A percentile compares a stretch with the other conserved stretches of the same genome.
Evolutionary conservation across 1,140 invertebrate species (phyloP).

Genomic region (Drosophila baimaii): DNA sequence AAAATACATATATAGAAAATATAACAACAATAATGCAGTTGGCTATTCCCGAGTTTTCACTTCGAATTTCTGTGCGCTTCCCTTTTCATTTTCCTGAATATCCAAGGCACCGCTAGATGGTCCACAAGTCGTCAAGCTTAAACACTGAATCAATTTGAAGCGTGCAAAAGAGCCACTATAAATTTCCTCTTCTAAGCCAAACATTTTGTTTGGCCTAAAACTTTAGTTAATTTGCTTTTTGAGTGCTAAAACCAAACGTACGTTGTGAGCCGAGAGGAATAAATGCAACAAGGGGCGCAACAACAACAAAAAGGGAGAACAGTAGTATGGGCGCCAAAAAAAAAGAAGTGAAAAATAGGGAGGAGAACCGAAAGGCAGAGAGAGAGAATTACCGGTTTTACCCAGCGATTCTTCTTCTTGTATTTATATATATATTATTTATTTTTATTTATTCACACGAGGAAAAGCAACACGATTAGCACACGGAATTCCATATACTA

Average conservation of each 20-base stretch:
- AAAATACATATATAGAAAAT: slow-evolving; percentile 1
- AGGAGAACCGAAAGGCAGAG: slow-evolving; percentile 12
- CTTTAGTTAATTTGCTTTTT: slow-evolving; percentile 18
- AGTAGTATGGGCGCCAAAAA: slow-evolving; percentile 50
- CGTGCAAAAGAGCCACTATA: background rate
- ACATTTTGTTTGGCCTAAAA: background rate
- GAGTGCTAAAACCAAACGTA: slow-evolving; percentile 42
- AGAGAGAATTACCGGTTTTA: slow-evolving; percentile 67
- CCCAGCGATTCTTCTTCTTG: slow-evolving; percentile 26
- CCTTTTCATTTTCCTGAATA: background rate
- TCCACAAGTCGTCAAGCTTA: background rate
- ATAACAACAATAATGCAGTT: slow-evolving; percentile 2
- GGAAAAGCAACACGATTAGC: slow-evolving; percentile 14
- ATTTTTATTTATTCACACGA: slow-evolving; percentile 7
- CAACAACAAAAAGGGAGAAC: slow-evolving; percentile 30
- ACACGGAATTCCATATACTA: slow-evolving; percentile 14
- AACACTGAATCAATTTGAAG: background rate
- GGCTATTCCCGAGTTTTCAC: slow-evolving; percentile 19
- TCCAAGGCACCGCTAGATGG: background rate
- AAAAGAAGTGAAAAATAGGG: slow-evolving; percentile 41
- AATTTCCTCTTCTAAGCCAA: background rate
- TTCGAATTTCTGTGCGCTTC: background rate
- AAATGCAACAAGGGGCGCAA: slow-evolving; percentile 66
- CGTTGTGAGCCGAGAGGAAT: slow-evolving; percentile 7
- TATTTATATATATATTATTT: slow-evolving; percentile 2